Conservation (phyloP, 2,888 invertebrate genomes). For the Baccha elongata region DNA sequence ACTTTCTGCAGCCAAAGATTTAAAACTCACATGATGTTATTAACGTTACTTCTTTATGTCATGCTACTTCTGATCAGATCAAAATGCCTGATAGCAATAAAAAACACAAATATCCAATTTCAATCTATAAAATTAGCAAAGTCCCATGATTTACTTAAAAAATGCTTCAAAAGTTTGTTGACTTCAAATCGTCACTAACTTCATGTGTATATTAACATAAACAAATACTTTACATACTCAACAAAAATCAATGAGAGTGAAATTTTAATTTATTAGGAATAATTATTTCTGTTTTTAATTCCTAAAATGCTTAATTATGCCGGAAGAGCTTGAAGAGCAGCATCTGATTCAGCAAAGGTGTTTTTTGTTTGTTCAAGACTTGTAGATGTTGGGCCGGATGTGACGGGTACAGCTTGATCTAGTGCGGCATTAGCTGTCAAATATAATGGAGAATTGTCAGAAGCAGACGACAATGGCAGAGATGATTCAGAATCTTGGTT, state of each 20-base stretch:
- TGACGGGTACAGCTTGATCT: constrained; percentile 42
- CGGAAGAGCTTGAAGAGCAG: constrained; percentile 15
- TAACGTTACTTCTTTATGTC: too few relatives aligned
- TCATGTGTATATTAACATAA: not conserved
- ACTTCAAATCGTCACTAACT: constrained; percentile 1
- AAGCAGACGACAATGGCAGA: constrained; percentile 4
- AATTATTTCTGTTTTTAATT: not conserved
- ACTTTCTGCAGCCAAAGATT: too few relatives aligned
- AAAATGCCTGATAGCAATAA: not conserved
- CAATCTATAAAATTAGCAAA: not conserved
- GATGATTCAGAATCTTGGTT: constrained; percentile 41
- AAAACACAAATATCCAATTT: not conserved
- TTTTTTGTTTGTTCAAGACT: constrained; percentile 30
- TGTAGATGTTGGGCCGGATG: constrained; percentile 49
- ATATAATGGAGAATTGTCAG: constrained; percentile 26
- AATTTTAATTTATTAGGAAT: not conserved
- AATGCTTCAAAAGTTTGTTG: constrained; percentile 18
- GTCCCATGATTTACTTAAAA: not conserved
- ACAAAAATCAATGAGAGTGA: not conserved
- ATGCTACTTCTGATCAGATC: not conserved
- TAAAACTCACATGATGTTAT: not conserved
- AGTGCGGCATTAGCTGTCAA: constrained; percentile 14
- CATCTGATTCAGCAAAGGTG: constrained; percentile 16
- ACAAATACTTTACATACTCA: not conserved
- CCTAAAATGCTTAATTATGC: constrained; percentile 18